Evolutionary conservation across 2,888 invertebrate species (phyloP).

Genomic region (Acheta domesticus): DNA sequence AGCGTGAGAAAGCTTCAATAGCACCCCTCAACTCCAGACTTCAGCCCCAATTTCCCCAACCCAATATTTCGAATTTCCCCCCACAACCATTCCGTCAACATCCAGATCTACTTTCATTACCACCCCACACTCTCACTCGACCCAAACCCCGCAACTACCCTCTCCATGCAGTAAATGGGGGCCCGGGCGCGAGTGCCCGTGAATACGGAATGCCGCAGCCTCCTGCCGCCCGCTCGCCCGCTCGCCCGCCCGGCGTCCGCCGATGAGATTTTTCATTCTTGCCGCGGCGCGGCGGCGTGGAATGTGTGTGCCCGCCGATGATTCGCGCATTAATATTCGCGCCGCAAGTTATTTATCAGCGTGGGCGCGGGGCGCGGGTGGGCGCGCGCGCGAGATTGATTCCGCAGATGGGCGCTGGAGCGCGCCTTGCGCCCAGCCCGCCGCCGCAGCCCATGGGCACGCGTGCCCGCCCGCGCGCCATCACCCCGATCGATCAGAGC

Average conservation of each 20-base stretch:
- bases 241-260: not conserved
- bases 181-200: not conserved
- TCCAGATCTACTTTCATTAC: no score
- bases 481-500: no score
- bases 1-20: no score
- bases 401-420: not conserved
- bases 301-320: not conserved
- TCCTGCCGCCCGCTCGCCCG: not conserved
- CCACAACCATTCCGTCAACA: no score
- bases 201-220: not conserved
- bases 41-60: no score
- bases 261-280: not conserved
- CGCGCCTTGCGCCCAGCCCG: not conserved
- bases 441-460: not conserved
- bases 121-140: no score
- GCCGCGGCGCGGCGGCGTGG: not conserved
- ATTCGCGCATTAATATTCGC: conserved; percentile 10
- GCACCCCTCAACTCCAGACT: no score
- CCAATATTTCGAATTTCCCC: no score
- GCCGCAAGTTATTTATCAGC: not conserved
- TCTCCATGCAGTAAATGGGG: not conserved
- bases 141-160: no score
- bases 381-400: not conserved
- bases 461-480: not conserved
- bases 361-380: not conserved